Evolutionary conservation across 1,140 invertebrate species (phyloP).

Genomic region (Aphaenogaster rudis): DNA sequence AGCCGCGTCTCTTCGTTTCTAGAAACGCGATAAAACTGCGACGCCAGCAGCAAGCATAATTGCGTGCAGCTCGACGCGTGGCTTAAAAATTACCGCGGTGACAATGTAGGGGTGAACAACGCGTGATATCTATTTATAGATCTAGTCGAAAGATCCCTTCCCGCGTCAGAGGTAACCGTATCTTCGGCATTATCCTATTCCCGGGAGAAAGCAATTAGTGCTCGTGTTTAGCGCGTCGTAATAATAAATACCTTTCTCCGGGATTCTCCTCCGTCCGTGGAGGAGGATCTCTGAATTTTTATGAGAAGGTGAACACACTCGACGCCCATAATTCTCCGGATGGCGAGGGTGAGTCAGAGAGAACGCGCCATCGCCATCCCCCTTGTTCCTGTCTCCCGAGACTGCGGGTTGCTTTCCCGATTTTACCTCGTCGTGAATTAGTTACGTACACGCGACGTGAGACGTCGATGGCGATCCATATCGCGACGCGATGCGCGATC

Average conservation of each 20-base stretch:
- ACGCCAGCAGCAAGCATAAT: not conserved
- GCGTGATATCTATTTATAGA: slow-evolving; percentile 31
- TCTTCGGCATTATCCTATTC: slow-evolving; percentile 32
- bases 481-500: slow-evolving; percentile 25
- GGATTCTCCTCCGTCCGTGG: not conserved
- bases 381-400: slow-evolving; percentile 52
- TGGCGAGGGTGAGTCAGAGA: slow-evolving; percentile 72
- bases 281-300: slow-evolving; percentile 62
- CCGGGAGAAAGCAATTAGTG: slow-evolving; percentile 38
- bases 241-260: slow-evolving; percentile 40
- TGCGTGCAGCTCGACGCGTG: not conserved
- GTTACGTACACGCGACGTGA: slow-evolving; percentile 47
- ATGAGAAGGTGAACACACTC: slow-evolving; percentile 67
- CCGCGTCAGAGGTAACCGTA: slow-evolving; percentile 33
- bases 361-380: slow-evolving; percentile 53
- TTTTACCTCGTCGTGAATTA: slow-evolving; percentile 72
- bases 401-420: slow-evolving; percentile 61
- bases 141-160: not conserved
- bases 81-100: slow-evolving; percentile 4
- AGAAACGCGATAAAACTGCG: slow-evolving; percentile 32
- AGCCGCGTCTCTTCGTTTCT: slow-evolving; percentile 19
- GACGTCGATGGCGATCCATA: slow-evolving; percentile 50
- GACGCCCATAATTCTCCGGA: slow-evolving; percentile 64
- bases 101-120: slow-evolving; percentile 6
- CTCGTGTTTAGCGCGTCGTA: slow-evolving; percentile 35